Percentiles rank a stretch among this genome's conserved stretches.
Conservation (phyloP, 2,113 vertebrate genomes). For the Rousettus leschenaultii region DNA sequence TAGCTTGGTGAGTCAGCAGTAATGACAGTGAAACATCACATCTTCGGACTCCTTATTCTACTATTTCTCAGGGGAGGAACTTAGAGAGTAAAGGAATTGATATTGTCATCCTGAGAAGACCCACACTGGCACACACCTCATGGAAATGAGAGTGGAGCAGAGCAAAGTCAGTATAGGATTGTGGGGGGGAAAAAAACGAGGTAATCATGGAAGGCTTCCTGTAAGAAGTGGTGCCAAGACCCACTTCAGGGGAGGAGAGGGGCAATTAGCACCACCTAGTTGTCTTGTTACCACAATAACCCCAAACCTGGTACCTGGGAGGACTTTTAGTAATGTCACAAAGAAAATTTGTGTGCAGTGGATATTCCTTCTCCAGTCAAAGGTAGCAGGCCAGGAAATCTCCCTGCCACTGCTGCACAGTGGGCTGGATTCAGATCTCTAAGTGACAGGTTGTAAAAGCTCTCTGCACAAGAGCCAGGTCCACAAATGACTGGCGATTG, state of each 20-base stretch:
- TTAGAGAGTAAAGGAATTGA: not conserved
- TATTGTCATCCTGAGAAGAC: not conserved
- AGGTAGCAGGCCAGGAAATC: not conserved
- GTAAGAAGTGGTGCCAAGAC: not conserved
- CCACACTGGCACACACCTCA: not conserved
- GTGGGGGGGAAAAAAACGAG: not conserved
- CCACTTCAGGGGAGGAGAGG: not conserved
- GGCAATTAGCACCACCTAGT: accelerated
- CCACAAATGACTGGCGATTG: too few relatives aligned
- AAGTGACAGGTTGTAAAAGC: not conserved
- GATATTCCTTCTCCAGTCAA: not conserved
- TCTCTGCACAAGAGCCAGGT: not conserved
- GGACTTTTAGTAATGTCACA: not conserved
- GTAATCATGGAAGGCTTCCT: not conserved
- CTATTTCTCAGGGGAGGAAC: not conserved
- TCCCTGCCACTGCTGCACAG: not conserved
- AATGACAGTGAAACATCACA: accelerated
- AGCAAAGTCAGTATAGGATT: not conserved
- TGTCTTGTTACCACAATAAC: not conserved
- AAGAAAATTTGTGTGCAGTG: not conserved
- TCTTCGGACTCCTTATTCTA: not conserved
- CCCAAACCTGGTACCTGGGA: not conserved
- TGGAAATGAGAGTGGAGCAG: not conserved
- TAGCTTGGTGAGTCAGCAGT: not conserved
- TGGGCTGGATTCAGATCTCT: not conserved